These are phyloP conservation scores for Anthrax anthrax DNA, from an alignment of 2,888 invertebrate genomes.

Conservation along the genomic window DNA sequence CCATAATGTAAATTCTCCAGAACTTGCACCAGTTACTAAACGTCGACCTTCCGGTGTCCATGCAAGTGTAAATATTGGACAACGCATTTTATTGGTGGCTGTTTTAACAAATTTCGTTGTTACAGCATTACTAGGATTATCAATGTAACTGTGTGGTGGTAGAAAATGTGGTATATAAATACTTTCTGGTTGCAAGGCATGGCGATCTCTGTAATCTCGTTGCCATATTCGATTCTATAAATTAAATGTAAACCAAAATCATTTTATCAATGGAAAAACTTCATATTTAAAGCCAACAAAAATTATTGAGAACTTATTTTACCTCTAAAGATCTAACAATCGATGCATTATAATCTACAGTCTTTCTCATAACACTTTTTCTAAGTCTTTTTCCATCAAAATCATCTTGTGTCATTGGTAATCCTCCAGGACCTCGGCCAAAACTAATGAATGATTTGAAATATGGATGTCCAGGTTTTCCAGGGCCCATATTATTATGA, in stretches of 20 bases:
- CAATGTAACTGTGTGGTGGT: slow-evolving; percentile 86
- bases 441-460: slow-evolving; percentile 32
- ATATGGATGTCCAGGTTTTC: slow-evolving; percentile 29
- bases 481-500: slow-evolving; percentile 27
- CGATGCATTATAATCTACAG: slow-evolving; percentile 94
- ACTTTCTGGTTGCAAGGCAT: slow-evolving; percentile 85
- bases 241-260: neutral
- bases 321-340: slow-evolving; percentile 86
- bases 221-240: slow-evolving; percentile 84
- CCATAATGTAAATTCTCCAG: slow-evolving; percentile 99
- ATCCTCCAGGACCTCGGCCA: slow-evolving; percentile 36
- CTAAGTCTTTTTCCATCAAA: slow-evolving; percentile 92
- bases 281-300: neutral
- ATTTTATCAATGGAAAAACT: neutral
- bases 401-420: slow-evolving; percentile 64
- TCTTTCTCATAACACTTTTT: slow-evolving; percentile 94
- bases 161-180: slow-evolving; percentile 87
- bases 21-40: slow-evolving; percentile 95
- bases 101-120: slow-evolving; percentile 93
- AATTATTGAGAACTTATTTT: slow-evolving; percentile 15
- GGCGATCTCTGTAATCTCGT: slow-evolving; percentile 75
- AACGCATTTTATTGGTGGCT: slow-evolving; percentile 99
- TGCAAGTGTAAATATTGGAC: slow-evolving; percentile 96
- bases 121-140: slow-evolving; percentile 93
- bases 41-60: slow-evolving; percentile 99